phyloP scores from a whole-genome alignment of 2,888 invertebrate species.

The Chaitophorus viminalis region DNA sequence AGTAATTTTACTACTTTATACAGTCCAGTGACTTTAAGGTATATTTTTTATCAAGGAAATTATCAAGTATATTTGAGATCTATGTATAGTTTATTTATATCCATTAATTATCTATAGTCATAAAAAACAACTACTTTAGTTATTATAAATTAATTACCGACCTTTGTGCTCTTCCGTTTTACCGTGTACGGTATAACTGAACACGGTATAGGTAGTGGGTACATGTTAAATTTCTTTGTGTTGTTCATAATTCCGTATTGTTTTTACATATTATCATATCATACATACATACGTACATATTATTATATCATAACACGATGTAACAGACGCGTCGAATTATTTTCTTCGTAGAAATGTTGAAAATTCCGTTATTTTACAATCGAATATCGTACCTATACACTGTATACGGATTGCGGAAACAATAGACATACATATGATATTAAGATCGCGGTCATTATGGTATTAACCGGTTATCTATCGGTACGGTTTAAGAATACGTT shows the following conservation, averaged over 20 bases:
- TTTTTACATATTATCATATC: too few relatives aligned
- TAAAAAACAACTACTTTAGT: neutral
- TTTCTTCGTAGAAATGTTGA: neutral
- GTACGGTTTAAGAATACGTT: neutral
- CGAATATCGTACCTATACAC: too few relatives aligned
- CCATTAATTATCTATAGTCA: neutral
- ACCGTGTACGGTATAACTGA: neutral
- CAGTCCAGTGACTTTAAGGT: neutral
- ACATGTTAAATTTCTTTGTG: neutral
- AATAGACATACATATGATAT: neutral
- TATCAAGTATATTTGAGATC: neutral
- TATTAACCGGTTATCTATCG: slow-evolving; percentile 1
- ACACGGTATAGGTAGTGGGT: neutral
- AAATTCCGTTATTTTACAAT: neutral
- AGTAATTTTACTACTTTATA: neutral
- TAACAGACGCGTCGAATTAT: neutral
- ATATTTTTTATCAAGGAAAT: neutral
- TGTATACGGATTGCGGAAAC: neutral
- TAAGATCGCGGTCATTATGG: neutral
- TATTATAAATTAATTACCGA: neutral
- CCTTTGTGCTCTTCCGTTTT: neutral
- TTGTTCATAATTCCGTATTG: neutral
- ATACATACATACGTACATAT: too few relatives aligned
- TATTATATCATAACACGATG: neutral
- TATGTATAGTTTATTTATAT: neutral